phyloP scores from a whole-genome alignment of 1,140 invertebrate genomes.

The Caenorhabditis brenneri region DNA sequence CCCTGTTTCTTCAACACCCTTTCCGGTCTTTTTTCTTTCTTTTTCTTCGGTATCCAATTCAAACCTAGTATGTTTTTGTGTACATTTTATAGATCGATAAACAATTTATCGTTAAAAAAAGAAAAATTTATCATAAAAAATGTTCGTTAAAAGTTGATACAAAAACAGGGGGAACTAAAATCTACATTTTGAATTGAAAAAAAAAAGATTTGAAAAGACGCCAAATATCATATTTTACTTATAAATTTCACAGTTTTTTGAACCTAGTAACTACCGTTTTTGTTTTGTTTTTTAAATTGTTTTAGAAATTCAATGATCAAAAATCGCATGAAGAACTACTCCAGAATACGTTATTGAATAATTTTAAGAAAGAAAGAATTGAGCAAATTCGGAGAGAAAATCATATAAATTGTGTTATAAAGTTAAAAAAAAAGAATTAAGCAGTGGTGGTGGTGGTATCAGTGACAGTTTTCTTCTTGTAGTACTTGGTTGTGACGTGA shows the following conservation, averaged over 20 bases:
- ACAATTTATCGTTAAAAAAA: conserved; percentile 17
- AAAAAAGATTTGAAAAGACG: background rate
- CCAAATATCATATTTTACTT: background rate
- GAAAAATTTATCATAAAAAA: background rate
- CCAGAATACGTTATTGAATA: background rate
- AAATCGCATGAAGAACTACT: background rate
- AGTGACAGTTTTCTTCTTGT: conserved; percentile 67
- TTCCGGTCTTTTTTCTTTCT: background rate
- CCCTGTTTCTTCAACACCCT: background rate
- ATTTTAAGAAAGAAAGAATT: background rate
- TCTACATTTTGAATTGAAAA: background rate
- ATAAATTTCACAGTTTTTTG: conserved; percentile 11
- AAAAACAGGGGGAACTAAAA: too few relatives aligned
- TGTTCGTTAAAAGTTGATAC: too few relatives aligned
- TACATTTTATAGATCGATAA: conserved; percentile 29
- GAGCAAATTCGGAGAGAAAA: background rate
- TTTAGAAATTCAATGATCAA: background rate
- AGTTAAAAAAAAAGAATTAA: background rate
- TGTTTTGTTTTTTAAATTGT: background rate
- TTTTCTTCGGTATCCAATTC: too few relatives aligned
- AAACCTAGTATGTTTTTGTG: background rate
- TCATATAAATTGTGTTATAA: background rate
- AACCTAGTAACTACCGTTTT: background rate
- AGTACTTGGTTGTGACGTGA: conserved; percentile 67
- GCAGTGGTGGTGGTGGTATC: conserved; percentile 55